Evolutionary conservation across 2,888 invertebrate species (phyloP).

Genomic region (Ellobium chinense): DNA sequence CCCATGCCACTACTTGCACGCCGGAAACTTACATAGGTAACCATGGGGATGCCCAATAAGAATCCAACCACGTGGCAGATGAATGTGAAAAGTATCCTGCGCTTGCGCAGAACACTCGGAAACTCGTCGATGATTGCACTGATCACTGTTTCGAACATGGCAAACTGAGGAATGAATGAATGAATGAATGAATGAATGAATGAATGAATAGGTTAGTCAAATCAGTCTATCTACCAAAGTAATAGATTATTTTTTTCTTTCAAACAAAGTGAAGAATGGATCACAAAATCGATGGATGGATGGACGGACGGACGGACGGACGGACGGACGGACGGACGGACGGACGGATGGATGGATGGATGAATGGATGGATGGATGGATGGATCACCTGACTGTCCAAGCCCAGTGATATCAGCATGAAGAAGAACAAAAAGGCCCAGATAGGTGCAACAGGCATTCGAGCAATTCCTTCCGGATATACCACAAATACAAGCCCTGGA

Average conservation of each 20-base stretch:
- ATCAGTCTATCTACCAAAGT: no score
- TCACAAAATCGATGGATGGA: not conserved
- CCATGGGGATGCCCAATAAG: slow-evolving; percentile 70
- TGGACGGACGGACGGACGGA: not conserved
- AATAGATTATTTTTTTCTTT: no score
- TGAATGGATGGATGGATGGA: not conserved
- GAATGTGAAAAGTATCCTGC: slow-evolving; percentile 56
- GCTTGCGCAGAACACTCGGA: slow-evolving; percentile 53
- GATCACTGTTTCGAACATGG: slow-evolving; percentile 63
- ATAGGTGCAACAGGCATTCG: slow-evolving; percentile 64
- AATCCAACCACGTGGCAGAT: slow-evolving; percentile 68
- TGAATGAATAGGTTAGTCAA: no score
- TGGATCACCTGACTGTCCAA: slow-evolving; percentile 64
- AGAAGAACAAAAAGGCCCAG: slow-evolving; percentile 71
- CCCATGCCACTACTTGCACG: no score
- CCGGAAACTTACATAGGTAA: slow-evolving; percentile 65
- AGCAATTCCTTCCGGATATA: slow-evolving; percentile 70
- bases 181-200: not conserved
- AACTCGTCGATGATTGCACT: slow-evolving; percentile 65
- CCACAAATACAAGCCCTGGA: slow-evolving; percentile 67
- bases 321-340: not conserved
- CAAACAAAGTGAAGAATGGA: not conserved
- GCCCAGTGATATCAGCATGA: slow-evolving; percentile 68
- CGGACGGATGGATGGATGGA: not conserved
- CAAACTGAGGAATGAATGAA: slow-evolving; percentile 56